Evolutionary conservation across 2,113 vertebrate species (phyloP).

Genomic region (Notothenia coriiceps): DNA sequence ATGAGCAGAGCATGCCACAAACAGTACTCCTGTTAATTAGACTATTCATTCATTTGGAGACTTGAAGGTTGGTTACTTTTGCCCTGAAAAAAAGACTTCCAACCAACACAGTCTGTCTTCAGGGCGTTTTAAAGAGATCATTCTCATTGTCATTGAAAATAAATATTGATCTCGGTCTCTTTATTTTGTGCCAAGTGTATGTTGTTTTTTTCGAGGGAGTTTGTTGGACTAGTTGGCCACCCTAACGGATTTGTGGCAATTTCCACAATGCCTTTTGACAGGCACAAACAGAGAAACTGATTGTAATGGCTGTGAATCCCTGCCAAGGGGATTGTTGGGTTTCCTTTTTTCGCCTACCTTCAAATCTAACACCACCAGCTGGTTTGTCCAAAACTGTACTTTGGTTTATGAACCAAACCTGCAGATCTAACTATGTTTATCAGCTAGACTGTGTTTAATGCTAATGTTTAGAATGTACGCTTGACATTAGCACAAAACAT

Average conservation of each 20-base stretch:
- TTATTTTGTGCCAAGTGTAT: conserved; percentile 22
- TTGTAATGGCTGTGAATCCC: background rate
- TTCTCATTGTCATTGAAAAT: background rate
- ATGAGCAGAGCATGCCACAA: conserved; percentile 20
- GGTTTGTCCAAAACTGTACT: background rate
- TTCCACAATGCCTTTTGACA: conserved; percentile 36
- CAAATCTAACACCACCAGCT: background rate
- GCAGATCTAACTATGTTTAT: background rate
- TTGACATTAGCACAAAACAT: background rate
- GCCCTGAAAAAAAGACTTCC: conserved; percentile 26
- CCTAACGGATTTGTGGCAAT: conserved; percentile 6
- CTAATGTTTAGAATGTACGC: background rate
- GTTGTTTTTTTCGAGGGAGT: conserved; percentile 6
- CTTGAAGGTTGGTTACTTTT: conserved; percentile 15
- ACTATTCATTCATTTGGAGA: conserved; percentile 26
- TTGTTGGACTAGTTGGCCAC: conserved; percentile 9
- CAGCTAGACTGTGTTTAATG: background rate
- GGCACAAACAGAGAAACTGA: background rate
- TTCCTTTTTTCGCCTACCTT: background rate
- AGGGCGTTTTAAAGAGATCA: conserved; percentile 2
- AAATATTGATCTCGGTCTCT: background rate
- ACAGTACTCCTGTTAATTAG: conserved; percentile 36
- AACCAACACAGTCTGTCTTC: conserved; percentile 16
- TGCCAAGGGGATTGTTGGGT: background rate
- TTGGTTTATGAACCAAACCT: background rate